Evolutionary conservation across 2,113 vertebrate genomes (phyloP).

Genomic region (Chaetorhynchus papuensis): DNA sequence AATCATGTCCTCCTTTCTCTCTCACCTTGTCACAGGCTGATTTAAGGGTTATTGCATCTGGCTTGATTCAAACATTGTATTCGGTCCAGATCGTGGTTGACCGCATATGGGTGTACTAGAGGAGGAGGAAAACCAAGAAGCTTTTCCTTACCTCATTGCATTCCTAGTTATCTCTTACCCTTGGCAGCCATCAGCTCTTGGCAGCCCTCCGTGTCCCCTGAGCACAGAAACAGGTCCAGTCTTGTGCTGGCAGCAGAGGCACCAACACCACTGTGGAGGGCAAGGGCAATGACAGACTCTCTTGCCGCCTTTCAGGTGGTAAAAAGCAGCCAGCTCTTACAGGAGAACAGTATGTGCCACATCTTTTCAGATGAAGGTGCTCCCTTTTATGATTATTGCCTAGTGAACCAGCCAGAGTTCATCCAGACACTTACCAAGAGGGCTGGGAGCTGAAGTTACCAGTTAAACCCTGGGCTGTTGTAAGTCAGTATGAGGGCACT

Average conservation of each 20-base stretch:
- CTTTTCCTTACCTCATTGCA: constrained; percentile 20
- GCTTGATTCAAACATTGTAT: not conserved
- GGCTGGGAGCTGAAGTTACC: not conserved
- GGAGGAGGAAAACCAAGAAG: constrained; percentile 7
- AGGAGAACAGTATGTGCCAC: not conserved
- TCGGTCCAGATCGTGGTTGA: not conserved
- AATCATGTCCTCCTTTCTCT: not conserved
- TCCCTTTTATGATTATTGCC: not conserved
- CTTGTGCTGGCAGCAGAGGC: not conserved
- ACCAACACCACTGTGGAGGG: not conserved
- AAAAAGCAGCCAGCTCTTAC: not conserved
- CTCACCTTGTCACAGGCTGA: not conserved
- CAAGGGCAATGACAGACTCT: not conserved
- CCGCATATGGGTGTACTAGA: not conserved
- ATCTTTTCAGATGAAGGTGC: not conserved
- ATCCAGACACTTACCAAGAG: not conserved
- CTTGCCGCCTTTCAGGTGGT: not conserved
- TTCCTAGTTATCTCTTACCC: not conserved
- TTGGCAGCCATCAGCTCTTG: constrained; percentile 2
- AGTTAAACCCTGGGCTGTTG: not conserved
- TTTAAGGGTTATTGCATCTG: constrained; percentile 21
- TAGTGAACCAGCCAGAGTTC: not conserved
- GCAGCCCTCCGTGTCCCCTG: not conserved
- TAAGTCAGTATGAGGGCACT: not conserved
- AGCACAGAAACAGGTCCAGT: not conserved